Evolutionary conservation across 1,140 invertebrate species (phyloP).

Genomic region (Micrasema minimum): DNA sequence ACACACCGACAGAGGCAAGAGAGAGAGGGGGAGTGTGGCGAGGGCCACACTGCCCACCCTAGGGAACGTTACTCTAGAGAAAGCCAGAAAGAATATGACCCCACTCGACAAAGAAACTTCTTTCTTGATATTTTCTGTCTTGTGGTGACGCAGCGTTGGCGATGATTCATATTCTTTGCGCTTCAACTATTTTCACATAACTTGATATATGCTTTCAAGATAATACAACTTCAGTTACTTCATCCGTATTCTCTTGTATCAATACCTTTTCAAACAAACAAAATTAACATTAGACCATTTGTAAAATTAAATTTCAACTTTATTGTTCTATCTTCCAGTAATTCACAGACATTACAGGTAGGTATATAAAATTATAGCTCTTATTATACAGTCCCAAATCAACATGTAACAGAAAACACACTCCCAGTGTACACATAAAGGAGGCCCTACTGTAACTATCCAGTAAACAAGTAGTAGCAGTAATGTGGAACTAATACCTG

Average conservation of each 20-base stretch:
- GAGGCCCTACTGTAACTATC: too few species aligned
- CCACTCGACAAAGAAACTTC: slow-evolving; percentile 49
- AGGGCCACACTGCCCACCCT: too few species aligned
- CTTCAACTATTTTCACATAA: slow-evolving; percentile 44
- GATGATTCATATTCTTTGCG: too few species aligned
- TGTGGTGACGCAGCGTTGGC: slow-evolving; percentile 33
- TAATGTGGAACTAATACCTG: too few species aligned
- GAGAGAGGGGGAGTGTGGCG: too few species aligned
- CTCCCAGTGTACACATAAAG: too few species aligned
- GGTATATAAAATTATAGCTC: too few species aligned
- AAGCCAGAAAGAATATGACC: slow-evolving; percentile 52
- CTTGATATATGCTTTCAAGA: slow-evolving; percentile 50
- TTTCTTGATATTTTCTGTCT: slow-evolving; percentile 52
- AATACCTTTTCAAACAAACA: slow-evolving; percentile 70
- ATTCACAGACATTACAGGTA: too few species aligned
- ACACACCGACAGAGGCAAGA: too few species aligned
- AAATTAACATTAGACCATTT: slow-evolving; percentile 68
- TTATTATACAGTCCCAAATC: too few species aligned
- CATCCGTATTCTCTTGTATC: slow-evolving; percentile 70
- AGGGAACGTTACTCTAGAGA: not conserved
- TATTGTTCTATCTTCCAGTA: slow-evolving; percentile 7
- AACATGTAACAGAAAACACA: too few species aligned
- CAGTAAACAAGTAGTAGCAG: not conserved
- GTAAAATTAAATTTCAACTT: slow-evolving; percentile 40
- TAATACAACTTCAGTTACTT: slow-evolving; percentile 61